Conservation (phyloP, 1,140 invertebrate genomes). For the Thaumetopoea pityocampa region DNA sequence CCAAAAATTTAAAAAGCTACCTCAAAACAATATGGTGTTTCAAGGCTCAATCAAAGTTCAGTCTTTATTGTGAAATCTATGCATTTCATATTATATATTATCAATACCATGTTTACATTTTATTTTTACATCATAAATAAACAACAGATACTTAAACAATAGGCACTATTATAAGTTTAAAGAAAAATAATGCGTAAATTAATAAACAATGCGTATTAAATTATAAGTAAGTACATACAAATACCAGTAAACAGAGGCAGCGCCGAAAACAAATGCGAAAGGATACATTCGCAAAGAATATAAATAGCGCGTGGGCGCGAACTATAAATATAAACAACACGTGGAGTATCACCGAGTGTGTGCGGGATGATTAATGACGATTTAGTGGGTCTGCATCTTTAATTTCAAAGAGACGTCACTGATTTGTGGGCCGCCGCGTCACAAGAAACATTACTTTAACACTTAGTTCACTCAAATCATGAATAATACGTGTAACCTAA, state of each 20-base stretch:
- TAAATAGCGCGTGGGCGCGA: slow-evolving; percentile 46
- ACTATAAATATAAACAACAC: slow-evolving; percentile 74
- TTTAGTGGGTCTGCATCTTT: not conserved
- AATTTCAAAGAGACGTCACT: not conserved
- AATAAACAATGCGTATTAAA: slow-evolving; percentile 28
- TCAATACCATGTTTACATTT: no score
- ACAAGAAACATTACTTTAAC: slow-evolving; percentile 15
- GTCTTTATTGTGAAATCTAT: no score
- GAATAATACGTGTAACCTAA: slow-evolving; percentile 42
- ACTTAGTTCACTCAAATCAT: slow-evolving; percentile 37
- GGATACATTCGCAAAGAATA: slow-evolving; percentile 29
- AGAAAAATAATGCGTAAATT: slow-evolving; percentile 5
- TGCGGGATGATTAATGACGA: slow-evolving; percentile 6
- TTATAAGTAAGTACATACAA: slow-evolving; percentile 19
- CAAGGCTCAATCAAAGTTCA: no score
- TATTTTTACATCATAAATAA: no score
- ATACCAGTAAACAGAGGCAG: slow-evolving; percentile 27
- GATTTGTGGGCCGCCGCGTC: slow-evolving; percentile 1
- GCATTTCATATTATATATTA: no score
- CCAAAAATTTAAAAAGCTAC: no score
- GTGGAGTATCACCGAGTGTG: slow-evolving; percentile 40
- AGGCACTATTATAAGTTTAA: not conserved
- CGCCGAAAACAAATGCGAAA: slow-evolving; percentile 46
- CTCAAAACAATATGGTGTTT: no score
- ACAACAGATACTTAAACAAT: slow-evolving; percentile 15